These are phyloP conservation scores for Drosophila kikkawai DNA, from an alignment of 1,140 invertebrate species.

Conservation along the genomic window DNA sequence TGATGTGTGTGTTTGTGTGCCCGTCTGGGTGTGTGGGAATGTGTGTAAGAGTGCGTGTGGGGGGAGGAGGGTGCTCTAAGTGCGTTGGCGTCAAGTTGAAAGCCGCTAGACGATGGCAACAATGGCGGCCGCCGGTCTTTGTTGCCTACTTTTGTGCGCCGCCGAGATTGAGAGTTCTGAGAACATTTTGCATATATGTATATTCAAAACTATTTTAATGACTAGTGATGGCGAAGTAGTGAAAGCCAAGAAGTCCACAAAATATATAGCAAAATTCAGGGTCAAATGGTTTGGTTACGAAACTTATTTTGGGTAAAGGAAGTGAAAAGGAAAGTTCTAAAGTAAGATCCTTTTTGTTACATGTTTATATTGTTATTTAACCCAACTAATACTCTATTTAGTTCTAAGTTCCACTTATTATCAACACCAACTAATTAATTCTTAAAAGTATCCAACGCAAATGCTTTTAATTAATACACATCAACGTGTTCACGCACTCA, in stretches of 20 bases:
- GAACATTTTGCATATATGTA: slow-evolving; percentile 21
- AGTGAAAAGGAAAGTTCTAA: neutral
- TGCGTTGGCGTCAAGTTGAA: slow-evolving; percentile 69
- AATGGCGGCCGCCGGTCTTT: slow-evolving; percentile 53
- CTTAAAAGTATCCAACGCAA: neutral
- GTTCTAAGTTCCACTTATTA: neutral
- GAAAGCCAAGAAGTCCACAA: neutral
- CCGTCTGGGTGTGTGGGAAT: slow-evolving; percentile 1
- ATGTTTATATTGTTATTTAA: neutral
- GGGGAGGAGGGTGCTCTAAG: slow-evolving; percentile 44
- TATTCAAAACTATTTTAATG: slow-evolving; percentile 25
- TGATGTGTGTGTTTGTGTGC: slow-evolving; percentile 23
- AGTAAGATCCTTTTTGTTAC: neutral
- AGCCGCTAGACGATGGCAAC: slow-evolving; percentile 49
- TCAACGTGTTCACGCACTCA: slow-evolving; percentile 32
- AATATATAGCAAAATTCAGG: slow-evolving; percentile 23
- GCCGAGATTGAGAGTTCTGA: slow-evolving; percentile 29
- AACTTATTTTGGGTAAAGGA: neutral
- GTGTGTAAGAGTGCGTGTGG: slow-evolving; percentile 17
- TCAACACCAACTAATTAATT: slow-evolving; percentile 6
- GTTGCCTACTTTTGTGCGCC: slow-evolving; percentile 73
- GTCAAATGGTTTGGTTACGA: neutral
- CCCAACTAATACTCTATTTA: neutral
- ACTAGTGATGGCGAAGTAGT: slow-evolving; percentile 32
- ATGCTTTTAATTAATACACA: slow-evolving; percentile 17